These are phyloP conservation scores for Scaptomyza parva DNA, from an alignment of 2,888 invertebrate genomes.

Conservation along the genomic window DNA sequence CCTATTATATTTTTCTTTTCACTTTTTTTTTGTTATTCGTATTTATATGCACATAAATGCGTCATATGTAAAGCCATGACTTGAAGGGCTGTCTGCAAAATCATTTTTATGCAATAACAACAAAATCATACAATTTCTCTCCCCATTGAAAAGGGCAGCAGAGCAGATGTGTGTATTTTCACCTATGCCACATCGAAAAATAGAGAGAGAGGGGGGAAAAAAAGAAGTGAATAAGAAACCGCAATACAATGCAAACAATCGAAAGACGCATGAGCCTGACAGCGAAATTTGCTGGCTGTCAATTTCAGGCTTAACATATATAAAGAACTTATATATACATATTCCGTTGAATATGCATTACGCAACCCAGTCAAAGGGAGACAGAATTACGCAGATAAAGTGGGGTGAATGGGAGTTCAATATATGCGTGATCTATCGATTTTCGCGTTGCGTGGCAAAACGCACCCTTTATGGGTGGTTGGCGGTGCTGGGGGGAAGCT, in stretches of 20 bases:
- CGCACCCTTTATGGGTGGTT: conserved; percentile 31
- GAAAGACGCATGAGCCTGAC: conserved; percentile 66
- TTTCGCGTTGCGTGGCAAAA: conserved; percentile 35
- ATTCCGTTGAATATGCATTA: conserved; percentile 71
- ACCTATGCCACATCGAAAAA: conserved; percentile 46
- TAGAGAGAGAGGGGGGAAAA: background rate
- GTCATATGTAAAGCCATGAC: conserved; percentile 17
- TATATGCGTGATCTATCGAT: conserved; percentile 56
- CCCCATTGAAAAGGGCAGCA: conserved; percentile 16
- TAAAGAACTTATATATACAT: conserved; percentile 24
- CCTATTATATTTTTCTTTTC: background rate
- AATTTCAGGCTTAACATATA: conserved; percentile 57
- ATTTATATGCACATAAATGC: conserved; percentile 1
- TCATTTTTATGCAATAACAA: conserved; percentile 34
- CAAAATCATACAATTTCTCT: conserved; percentile 27
- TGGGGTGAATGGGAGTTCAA: conserved; percentile 46
- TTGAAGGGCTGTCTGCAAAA: conserved; percentile 25
- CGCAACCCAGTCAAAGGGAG: conserved; percentile 28
- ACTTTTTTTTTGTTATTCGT: no score
- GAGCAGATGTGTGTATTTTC: conserved; percentile 26
- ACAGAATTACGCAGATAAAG: conserved; percentile 20
- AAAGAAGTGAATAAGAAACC: conserved; percentile 13
- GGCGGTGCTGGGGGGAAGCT: no score
- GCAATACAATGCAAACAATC: conserved; percentile 54
- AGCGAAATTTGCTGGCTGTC: conserved; percentile 75